Evolutionary conservation across 2,113 vertebrate species (phyloP).

Genomic region (Ia io): DNA sequence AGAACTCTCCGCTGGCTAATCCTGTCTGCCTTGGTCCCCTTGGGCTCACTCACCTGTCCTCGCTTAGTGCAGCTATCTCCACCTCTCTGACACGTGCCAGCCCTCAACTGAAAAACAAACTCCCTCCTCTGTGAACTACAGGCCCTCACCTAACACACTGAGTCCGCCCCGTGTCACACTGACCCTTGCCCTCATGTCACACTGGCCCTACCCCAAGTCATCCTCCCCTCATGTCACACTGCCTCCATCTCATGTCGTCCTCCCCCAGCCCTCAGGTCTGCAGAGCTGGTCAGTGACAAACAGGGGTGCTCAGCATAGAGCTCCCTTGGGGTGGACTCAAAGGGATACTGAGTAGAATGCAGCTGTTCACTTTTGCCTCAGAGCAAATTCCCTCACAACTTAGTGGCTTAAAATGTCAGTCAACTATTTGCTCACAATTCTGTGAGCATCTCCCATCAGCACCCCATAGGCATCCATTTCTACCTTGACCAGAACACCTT

Average conservation of each 20-base stretch:
- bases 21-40: not conserved
- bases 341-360: not conserved
- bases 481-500: not conserved
- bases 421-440: not conserved
- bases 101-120: not conserved
- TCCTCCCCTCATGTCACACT: not conserved
- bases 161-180: not conserved
- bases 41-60: not conserved
- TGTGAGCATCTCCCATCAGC: not conserved
- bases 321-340: not conserved
- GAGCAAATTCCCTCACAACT: not conserved
- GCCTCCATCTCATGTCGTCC: not conserved
- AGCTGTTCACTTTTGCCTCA: not conserved
- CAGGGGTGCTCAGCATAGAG: not conserved
- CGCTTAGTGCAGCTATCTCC: not conserved
- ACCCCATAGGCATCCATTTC: not conserved
- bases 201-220: not conserved
- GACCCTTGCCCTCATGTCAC: not conserved
- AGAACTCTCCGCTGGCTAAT: not conserved
- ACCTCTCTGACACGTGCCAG: not conserved
- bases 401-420: not conserved
- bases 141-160: not conserved
- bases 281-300: not conserved
- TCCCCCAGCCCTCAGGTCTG: not conserved
- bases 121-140: not conserved